Evolutionary conservation across 2,113 vertebrate genomes (phyloP).

Genomic region (Lates calcarifer): DNA sequence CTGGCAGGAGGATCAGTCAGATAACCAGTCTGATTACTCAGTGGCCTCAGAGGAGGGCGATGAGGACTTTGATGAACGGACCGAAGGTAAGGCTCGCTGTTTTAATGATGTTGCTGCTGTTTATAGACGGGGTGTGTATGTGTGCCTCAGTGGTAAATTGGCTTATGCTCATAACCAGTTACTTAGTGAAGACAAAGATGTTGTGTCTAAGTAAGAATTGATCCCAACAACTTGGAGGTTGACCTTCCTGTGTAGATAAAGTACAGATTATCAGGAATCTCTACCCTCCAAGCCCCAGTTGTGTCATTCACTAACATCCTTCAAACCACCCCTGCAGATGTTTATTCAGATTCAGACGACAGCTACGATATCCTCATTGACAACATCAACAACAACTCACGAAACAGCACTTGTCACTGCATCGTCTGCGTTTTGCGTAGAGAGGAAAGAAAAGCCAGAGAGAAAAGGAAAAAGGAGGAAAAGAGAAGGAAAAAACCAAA

Average conservation of each 20-base stretch:
- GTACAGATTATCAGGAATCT: constrained; percentile 7
- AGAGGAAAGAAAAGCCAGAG: constrained; percentile 29
- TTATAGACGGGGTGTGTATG: neutral
- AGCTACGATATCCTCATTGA: constrained; percentile 56
- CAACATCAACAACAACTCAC: constrained; percentile 42
- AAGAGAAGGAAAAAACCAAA: constrained; percentile 7
- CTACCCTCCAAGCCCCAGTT: neutral
- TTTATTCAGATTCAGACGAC: constrained; percentile 63
- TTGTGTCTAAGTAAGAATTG: neutral
- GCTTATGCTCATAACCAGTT: neutral
- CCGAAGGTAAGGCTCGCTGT: constrained; percentile 87
- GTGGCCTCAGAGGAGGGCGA: constrained; percentile 98
- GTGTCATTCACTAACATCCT: constrained; percentile 46
- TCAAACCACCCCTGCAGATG: constrained; percentile 53
- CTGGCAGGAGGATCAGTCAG: constrained; percentile 99
- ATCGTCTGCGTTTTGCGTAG: constrained; percentile 44
- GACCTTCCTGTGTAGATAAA: constrained; percentile 12
- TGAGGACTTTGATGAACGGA: constrained; percentile 97
- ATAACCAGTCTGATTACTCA: constrained; percentile 98
- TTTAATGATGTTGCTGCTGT: neutral
- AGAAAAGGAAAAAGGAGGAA: constrained; percentile 16
- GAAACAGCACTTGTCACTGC: constrained; percentile 34
- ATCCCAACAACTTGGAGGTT: neutral
- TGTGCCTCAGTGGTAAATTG: neutral
- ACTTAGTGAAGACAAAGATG: neutral